Conservation (phyloP, 2,797 vertebrate species). For the Xenopus petersii region DNA sequence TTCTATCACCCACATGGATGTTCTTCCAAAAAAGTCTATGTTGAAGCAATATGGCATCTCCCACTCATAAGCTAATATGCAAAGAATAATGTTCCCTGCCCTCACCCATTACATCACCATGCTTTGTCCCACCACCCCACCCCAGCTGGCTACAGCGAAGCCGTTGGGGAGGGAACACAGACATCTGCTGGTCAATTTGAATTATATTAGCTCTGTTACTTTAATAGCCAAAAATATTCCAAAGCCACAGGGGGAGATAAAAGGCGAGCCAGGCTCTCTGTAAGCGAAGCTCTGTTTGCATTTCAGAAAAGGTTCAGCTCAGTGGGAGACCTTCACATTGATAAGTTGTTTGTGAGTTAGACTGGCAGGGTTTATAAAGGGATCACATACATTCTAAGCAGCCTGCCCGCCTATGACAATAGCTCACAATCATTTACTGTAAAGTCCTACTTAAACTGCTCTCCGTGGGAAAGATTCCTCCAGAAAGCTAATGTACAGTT, state of each 20-base stretch:
- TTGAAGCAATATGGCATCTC: background rate
- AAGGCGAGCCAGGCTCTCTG: conserved; percentile 10
- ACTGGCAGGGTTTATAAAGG: conserved; percentile 60
- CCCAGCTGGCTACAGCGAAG: too few species aligned
- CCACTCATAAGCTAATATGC: background rate
- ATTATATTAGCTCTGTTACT: too few species aligned
- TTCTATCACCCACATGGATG: too few species aligned
- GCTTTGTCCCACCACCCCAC: too few species aligned
- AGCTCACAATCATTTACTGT: conserved; percentile 47
- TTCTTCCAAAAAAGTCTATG: too few species aligned
- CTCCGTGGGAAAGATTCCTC: conserved; percentile 56
- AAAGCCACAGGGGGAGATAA: conserved; percentile 22
- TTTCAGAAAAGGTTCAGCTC: conserved; percentile 64
- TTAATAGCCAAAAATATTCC: background rate
- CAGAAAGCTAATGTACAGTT: conserved; percentile 48
- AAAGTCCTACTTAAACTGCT: conserved; percentile 45
- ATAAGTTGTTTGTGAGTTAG: conserved; percentile 64
- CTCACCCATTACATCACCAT: too few species aligned
- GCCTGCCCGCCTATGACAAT: conserved; percentile 48
- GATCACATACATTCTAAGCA: conserved; percentile 49
- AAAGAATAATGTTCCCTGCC: too few species aligned
- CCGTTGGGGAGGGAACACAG: background rate
- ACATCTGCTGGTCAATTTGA: too few species aligned
- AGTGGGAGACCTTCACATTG: conserved; percentile 66
- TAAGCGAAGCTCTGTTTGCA: conserved; percentile 72